Base-by-base conservation (phyloP, 2,113 vertebrate genomes). In the Neomonachus schauinslandi region DNA sequence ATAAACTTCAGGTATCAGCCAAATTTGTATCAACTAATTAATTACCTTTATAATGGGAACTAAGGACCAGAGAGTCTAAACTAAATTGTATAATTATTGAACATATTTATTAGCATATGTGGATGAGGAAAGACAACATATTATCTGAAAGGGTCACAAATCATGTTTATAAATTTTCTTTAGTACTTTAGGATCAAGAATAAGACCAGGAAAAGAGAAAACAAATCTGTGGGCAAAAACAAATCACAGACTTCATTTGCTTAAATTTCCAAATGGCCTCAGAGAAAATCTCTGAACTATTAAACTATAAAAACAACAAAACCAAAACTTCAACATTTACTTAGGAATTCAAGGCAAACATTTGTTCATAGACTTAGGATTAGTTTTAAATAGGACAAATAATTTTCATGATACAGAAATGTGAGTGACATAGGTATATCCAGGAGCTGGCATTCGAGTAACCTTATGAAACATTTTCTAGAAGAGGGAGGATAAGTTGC, bases 171-270 rank as follows among this genome's bases (percentile, higher is more conserved):
- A 71, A 95, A 77, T 89, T 76, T 88, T 55, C 79, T 80, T 6
- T 61, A 42, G 31, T 42, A 46, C 5, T 82, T 88, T 76, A 89
- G 72, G 74, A 19, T 77, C 26, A 97, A 90, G 26, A 61, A 39
- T 76, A 74, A 96, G 74, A 81, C 31, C 2, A 46, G 13, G 36
- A 82, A 94, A 90, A 65, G 71, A 94, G 57, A 49, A 91, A 93
- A 57, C 51, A 74, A 36, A 82, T 28, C 31, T 69, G 22, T 69
- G 36, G 63, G 21, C 42, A 67, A 63, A 82, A 55, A 86, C 22
- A 94, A 92, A 55, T 42, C 83, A 33, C 11, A 39, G 33, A 13
- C 36, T 83, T 92, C 16, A n/a, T 42, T 89, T 42, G 74, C 21
- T 61, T 69, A 74, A 21, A 59, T 46, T 96, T 94, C 84, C 49